Evolutionary conservation across 2,113 vertebrate genomes (phyloP).

Genomic region (Carollia perspicillata): DNA sequence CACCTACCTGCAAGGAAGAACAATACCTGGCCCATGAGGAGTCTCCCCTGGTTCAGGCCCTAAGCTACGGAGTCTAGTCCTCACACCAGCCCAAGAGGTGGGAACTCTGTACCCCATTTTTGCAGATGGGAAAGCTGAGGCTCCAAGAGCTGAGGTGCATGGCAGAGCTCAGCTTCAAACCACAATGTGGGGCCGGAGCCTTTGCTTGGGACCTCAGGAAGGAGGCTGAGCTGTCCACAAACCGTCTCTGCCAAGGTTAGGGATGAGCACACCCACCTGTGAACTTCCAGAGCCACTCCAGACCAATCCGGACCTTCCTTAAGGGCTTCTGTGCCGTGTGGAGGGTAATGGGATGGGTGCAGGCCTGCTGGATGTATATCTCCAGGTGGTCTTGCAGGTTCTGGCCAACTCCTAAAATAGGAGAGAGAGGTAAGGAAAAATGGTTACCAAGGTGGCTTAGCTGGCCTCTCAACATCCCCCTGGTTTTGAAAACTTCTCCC

Average conservation of each 20-base stretch:
- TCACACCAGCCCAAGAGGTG: background rate
- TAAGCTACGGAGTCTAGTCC: background rate
- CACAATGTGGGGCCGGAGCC: background rate
- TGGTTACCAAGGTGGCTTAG: background rate
- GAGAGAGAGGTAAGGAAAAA: background rate
- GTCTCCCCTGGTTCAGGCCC: background rate
- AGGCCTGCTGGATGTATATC: slow-evolving; percentile 93
- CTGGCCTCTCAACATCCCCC: background rate
- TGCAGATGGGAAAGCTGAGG: background rate
- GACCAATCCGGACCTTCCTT: slow-evolving; percentile 90
- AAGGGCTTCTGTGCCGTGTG: slow-evolving; percentile 91
- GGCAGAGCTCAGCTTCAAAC: background rate
- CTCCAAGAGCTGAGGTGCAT: background rate
- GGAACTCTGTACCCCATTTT: background rate
- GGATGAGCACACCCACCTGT: slow-evolving; percentile 84
- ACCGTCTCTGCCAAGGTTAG: background rate
- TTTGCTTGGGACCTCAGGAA: background rate
- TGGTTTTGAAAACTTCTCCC: background rate
- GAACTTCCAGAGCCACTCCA: slow-evolving; percentile 92
- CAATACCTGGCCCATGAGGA: background rate
- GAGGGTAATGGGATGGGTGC: slow-evolving; percentile 91
- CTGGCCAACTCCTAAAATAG: slow-evolving; percentile 90
- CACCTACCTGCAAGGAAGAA: background rate
- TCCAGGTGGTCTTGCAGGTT: slow-evolving; percentile 98
- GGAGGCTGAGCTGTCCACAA: background rate